Conservation (phyloP, 1,140 invertebrate species). For the Streblospio benedicti region DNA sequence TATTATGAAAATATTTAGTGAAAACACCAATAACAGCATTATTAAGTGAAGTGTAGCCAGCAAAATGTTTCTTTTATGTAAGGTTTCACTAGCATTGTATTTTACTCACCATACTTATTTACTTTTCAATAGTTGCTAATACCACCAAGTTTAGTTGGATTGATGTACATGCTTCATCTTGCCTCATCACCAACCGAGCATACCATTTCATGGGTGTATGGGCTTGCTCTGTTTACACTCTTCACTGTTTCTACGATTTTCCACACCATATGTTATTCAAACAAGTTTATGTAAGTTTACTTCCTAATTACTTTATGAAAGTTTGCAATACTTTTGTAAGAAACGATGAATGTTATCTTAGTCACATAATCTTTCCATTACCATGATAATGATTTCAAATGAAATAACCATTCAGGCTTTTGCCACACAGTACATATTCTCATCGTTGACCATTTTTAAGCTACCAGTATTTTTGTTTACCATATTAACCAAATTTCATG, state of each 20-base stretch:
- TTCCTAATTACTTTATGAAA: too few species aligned
- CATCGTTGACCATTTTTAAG: too few species aligned
- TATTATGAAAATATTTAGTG: neutral
- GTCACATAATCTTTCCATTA: too few species aligned
- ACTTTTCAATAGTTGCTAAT: slow-evolving; percentile 72
- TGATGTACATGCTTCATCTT: slow-evolving; percentile 63
- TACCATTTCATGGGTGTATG: slow-evolving; percentile 73
- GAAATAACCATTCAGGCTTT: too few species aligned
- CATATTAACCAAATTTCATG: too few species aligned
- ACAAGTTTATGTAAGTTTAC: slow-evolving; percentile 39
- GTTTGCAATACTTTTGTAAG: too few species aligned
- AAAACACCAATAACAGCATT: neutral
- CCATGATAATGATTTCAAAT: too few species aligned
- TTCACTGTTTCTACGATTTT: slow-evolving; percentile 85
- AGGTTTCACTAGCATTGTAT: neutral
- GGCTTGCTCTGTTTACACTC: slow-evolving; percentile 70
- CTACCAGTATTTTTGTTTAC: too few species aligned
- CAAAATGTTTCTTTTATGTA: neutral
- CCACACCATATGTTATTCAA: slow-evolving; percentile 70
- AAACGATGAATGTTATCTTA: too few species aligned
- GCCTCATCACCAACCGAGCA: slow-evolving; percentile 65
- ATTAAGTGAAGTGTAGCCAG: neutral
- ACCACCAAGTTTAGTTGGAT: slow-evolving; percentile 67
- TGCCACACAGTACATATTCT: too few species aligned
- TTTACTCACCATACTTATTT: too few species aligned